Evolutionary conservation across 2,888 invertebrate genomes (phyloP).

Genomic region (Thecocarcelia acutangulata): DNA sequence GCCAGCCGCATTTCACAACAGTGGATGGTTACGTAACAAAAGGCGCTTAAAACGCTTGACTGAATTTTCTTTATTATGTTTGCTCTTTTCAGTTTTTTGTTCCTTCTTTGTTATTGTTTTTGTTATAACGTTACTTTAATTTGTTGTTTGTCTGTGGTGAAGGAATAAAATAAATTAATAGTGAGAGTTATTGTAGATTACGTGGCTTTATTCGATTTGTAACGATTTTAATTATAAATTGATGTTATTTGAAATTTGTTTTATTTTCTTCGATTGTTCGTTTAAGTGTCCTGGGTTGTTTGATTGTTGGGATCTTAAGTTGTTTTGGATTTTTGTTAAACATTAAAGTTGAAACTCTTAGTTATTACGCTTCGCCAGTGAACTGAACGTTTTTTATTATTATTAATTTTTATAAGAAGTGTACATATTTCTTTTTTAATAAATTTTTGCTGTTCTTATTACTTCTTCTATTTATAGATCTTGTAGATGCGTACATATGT

Average conservation of each 20-base stretch:
- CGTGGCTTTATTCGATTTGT: conserved; percentile 10
- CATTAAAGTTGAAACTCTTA: too few relatives aligned
- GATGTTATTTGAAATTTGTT: conserved; percentile 22
- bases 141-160: conserved; percentile 43
- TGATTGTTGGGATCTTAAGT: conserved; percentile 7
- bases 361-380: conserved; percentile 31
- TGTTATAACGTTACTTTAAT: conserved; percentile 17
- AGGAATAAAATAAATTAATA: conserved; percentile 7
- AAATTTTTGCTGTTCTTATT: too few relatives aligned
- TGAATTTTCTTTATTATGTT: conserved; percentile 21
- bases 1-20: conserved; percentile 18
- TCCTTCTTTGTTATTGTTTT: background rate
- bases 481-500: background rate
- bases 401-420: too few relatives aligned
- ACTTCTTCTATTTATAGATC: too few relatives aligned
- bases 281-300: conserved; percentile 1
- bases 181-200: conserved; percentile 20
- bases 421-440: too few relatives aligned
- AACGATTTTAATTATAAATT: conserved; percentile 36
- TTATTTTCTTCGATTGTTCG: conserved; percentile 17
- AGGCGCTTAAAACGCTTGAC: conserved; percentile 15
- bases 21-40: conserved; percentile 27
- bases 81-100: background rate
- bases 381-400: background rate
- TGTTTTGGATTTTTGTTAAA: too few relatives aligned